phyloP scores from a whole-genome alignment of 1,140 invertebrate genomes.

The Drosophila santomea region DNA sequence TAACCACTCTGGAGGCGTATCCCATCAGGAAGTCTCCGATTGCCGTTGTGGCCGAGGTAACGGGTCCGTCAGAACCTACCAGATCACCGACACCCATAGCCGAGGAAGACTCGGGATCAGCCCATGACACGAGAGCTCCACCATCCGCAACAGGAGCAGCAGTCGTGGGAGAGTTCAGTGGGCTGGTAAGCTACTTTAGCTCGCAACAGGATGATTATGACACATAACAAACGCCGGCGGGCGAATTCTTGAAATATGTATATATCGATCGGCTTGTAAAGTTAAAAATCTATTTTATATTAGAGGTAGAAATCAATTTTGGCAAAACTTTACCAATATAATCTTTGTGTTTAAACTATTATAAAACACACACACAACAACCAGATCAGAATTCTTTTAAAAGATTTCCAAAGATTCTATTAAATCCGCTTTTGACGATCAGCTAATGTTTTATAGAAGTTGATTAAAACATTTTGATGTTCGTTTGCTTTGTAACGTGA shows the following conservation, averaged over 20 bases:
- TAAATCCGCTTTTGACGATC: not conserved
- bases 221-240: conserved; percentile 80
- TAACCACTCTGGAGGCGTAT: conserved; percentile 76
- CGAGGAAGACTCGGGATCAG: conserved; percentile 73
- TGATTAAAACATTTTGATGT: not conserved
- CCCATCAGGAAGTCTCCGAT: conserved; percentile 68
- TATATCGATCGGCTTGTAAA: conserved; percentile 40
- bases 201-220: conserved; percentile 88
- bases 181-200: conserved; percentile 93
- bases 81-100: conserved; percentile 53
- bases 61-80: conserved; percentile 17
- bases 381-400: conserved; percentile 1
- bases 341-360: conserved; percentile 10
- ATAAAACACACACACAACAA: not conserved
- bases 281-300: conserved; percentile 20
- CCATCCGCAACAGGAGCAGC: conserved; percentile 33
- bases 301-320: conserved; percentile 6
- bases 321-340: conserved; percentile 1
- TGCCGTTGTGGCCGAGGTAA: conserved; percentile 44
- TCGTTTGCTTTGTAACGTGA: not conserved
- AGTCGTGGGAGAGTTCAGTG: conserved; percentile 88
- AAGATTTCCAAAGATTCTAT: conserved; percentile 7
- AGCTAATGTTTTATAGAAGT: conserved; percentile 5
- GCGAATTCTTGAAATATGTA: conserved; percentile 51
- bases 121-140: conserved; percentile 53